Percentiles rank a stretch among this genome's conserved stretches.
phyloP scores from a whole-genome alignment of 2,113 vertebrate species.

The Tinamus guttatus region DNA sequence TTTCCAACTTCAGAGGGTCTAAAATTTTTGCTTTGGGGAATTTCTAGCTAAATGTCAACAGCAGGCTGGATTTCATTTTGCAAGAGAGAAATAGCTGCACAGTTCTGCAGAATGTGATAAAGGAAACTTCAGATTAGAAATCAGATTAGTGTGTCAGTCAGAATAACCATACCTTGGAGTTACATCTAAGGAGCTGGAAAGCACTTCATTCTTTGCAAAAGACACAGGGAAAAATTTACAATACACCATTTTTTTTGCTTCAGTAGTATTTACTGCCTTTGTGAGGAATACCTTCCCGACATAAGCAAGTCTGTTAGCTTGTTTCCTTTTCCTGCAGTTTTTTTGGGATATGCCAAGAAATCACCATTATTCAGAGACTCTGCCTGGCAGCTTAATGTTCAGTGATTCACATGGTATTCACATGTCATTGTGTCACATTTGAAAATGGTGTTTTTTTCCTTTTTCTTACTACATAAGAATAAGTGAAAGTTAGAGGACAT shows the following conservation, averaged over 20 bases:
- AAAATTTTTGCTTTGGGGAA: neutral
- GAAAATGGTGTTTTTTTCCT: neutral
- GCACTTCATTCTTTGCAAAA: neutral
- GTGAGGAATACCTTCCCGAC: neutral
- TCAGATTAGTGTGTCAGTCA: neutral
- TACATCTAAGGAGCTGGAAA: neutral
- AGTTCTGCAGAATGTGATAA: conserved; percentile 16
- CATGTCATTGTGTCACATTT: neutral
- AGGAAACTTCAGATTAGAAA: conserved; percentile 36
- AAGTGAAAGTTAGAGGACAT: neutral
- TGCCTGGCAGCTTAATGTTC: conserved; percentile 1
- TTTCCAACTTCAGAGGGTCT: neutral
- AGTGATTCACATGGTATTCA: conserved; percentile 10
- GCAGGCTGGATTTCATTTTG: conserved; percentile 46
- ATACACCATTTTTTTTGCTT: neutral
- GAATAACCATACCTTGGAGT: neutral
- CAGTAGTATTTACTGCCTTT: neutral
- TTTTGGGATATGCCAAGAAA: neutral
- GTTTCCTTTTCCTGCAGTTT: neutral
- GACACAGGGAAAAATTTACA: neutral
- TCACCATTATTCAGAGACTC: neutral
- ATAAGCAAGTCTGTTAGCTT: neutral
- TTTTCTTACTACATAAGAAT: neutral
- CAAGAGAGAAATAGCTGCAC: neutral
- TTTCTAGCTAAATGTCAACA: neutral